Evolutionary conservation across 1,140 invertebrate genomes (phyloP), one percentile per base, ranked within the genome.

Genomic region (Paramacrobiotus metropolitanus): DNA sequence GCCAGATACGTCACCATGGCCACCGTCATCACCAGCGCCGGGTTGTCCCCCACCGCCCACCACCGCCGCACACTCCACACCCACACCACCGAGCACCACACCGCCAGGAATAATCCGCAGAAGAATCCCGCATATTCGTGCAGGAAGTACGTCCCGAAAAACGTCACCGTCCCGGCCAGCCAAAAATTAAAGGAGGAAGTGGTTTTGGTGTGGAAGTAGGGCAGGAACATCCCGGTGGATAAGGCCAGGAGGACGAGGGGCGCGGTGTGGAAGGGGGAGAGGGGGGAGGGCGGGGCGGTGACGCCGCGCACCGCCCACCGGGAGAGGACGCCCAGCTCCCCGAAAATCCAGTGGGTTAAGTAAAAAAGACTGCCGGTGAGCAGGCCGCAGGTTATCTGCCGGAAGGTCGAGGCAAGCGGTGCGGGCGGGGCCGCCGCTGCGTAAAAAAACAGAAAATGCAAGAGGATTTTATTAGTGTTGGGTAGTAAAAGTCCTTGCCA

Each of bases 81-180:
- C 72, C 71, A 74, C 2, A 73, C 62, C 20, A 70, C 70, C 66
- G 71, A 65, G n/a, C 67, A 68, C 59, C 66, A 74, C 9, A 68
- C 62, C 29, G 66, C 69, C n/a, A 74, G 64, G 2, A 71, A 21
- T 20, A 71, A 34, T 34, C 72, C 73, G 60, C 68, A 68, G 63
- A 63, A 30, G 62, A 67, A 71, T 28, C 68, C 68, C 29, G 62
- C 44, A 67, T 68, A 72, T 15, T 67, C 68, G 9, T 67, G 65
- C 1, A 70, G 63, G 60, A 67, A 70, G 62, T 70, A 71, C 2
- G 71, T 65, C 4, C 59, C 63, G 31, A 45, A 60, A 28, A 71
- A 65, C 21, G 65, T 61, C 0, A 55, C 61, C 15, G 61, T 40
- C n/a, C 68, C 70, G 21, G 67, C 18, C 2, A 69, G 4, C 68